Evolutionary conservation across 2,888 invertebrate genomes (phyloP).

Genomic region (Isoperla grammatica): DNA sequence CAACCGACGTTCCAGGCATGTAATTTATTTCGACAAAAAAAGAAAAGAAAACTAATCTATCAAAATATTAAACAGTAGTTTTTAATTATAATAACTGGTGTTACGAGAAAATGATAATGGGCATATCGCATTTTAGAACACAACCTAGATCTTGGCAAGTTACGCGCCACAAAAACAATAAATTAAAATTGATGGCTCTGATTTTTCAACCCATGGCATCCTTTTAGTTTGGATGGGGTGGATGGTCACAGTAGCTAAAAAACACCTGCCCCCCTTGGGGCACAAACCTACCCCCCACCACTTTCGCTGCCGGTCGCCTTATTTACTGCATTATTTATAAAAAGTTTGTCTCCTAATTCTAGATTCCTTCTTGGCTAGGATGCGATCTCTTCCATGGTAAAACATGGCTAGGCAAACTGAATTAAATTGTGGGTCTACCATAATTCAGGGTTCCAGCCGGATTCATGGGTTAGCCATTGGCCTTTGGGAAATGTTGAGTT

Average conservation of each 20-base stretch:
- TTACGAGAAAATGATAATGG: too few relatives aligned
- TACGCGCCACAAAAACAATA: too few relatives aligned
- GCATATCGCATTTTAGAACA: too few relatives aligned
- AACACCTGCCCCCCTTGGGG: constrained; percentile 3
- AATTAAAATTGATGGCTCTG: background rate
- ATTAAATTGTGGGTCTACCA: background rate
- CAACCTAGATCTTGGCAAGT: too few relatives aligned
- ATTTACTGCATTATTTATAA: background rate
- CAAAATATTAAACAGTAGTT: too few relatives aligned
- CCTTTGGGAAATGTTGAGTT: too few relatives aligned
- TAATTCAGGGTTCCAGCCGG: too few relatives aligned
- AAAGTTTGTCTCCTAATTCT: background rate
- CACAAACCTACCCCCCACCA: background rate
- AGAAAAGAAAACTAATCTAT: too few relatives aligned
- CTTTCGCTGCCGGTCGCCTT: background rate
- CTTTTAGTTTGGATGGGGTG: background rate
- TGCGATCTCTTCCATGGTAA: background rate
- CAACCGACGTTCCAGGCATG: background rate
- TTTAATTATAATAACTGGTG: too few relatives aligned
- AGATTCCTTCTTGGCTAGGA: background rate
- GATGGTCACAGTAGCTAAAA: constrained; percentile 1
- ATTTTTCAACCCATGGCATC: background rate
- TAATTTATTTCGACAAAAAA: too few relatives aligned
- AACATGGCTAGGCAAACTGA: background rate
- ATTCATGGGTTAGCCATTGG: too few relatives aligned